A percentile compares a stretch with the other conserved stretches of the same genome.
These are phyloP conservation scores for Linyphia triangularis DNA, from an alignment of 2,888 invertebrate species.

Conservation along the genomic window DNA sequence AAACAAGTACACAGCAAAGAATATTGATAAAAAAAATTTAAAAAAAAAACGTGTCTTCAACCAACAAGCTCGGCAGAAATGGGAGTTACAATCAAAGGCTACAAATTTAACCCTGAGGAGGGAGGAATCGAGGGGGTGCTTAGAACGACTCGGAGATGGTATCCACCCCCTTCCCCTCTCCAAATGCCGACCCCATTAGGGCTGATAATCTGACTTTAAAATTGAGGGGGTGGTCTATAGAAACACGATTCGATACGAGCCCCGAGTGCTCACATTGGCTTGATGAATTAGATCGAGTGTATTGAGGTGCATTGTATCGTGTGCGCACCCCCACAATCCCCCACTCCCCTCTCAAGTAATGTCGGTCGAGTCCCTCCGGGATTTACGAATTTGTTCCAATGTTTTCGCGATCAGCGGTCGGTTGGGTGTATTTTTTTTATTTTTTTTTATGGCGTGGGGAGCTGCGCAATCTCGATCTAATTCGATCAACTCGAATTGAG, in stretches of 20 bases:
- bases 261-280: conserved; percentile 48
- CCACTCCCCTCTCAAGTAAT: neutral
- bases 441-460: no score
- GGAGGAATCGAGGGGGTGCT: neutral
- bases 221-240: conserved; percentile 35
- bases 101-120: conserved; percentile 3
- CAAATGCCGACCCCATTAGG: conserved; percentile 65
- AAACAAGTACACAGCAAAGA: no score
- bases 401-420: neutral
- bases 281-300: conserved; percentile 71
- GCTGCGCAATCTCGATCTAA: no score
- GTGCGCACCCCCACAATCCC: conserved; percentile 9
- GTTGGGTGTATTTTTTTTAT: neutral
- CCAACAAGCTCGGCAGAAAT: no score
- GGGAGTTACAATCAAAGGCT: neutral
- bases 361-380: neutral
- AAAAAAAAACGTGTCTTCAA: no score
- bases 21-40: no score
- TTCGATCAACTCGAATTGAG: neutral
- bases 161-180: conserved; percentile 10
- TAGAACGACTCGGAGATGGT: neutral
- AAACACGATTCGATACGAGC: conserved; percentile 55
- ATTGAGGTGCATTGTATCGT: conserved; percentile 22
- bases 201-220: conserved; percentile 74
- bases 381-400: conserved; percentile 12